Evolutionary conservation across 2,888 invertebrate species (phyloP).

Genomic region (Melanophora roralis): DNA sequence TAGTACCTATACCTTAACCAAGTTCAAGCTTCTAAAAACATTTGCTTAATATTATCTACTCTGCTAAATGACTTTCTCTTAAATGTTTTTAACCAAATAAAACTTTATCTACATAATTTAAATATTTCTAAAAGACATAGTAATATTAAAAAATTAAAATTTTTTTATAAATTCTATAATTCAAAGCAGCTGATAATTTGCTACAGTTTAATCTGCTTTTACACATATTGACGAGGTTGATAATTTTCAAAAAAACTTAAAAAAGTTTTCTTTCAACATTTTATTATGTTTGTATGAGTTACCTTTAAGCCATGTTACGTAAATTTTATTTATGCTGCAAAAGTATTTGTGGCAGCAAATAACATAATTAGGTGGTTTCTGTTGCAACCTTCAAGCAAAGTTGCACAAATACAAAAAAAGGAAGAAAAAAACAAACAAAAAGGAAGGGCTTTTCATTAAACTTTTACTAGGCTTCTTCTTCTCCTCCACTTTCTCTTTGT

Average conservation of each 20-base stretch:
- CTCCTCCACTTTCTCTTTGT: neutral
- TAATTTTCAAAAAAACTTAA: slow-evolving; percentile 7
- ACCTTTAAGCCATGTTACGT: neutral
- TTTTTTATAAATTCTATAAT: too few relatives aligned
- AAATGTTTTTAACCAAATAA: too few relatives aligned
- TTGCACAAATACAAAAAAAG: slow-evolving; percentile 46
- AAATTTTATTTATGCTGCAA: neutral
- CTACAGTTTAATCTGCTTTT: neutral
- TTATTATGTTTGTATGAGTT: neutral
- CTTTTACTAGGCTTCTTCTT: neutral
- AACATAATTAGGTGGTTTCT: slow-evolving; percentile 34
- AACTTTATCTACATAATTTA: too few relatives aligned
- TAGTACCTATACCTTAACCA: too few relatives aligned
- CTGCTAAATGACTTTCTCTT: too few relatives aligned
- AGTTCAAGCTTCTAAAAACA: too few relatives aligned
- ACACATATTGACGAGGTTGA: slow-evolving; percentile 14
- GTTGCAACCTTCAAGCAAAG: slow-evolving; percentile 50
- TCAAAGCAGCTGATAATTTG: slow-evolving; percentile 20
- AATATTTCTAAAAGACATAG: too few relatives aligned
- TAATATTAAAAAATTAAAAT: too few relatives aligned
- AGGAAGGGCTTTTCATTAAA: slow-evolving; percentile 25
- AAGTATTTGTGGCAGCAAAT: slow-evolving; percentile 5
- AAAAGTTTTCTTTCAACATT: slow-evolving; percentile 14
- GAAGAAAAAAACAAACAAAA: too few relatives aligned
- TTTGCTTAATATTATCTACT: too few relatives aligned